Conservation (phyloP, 2,888 invertebrate species). For the Steinernema scapterisci region DNA sequence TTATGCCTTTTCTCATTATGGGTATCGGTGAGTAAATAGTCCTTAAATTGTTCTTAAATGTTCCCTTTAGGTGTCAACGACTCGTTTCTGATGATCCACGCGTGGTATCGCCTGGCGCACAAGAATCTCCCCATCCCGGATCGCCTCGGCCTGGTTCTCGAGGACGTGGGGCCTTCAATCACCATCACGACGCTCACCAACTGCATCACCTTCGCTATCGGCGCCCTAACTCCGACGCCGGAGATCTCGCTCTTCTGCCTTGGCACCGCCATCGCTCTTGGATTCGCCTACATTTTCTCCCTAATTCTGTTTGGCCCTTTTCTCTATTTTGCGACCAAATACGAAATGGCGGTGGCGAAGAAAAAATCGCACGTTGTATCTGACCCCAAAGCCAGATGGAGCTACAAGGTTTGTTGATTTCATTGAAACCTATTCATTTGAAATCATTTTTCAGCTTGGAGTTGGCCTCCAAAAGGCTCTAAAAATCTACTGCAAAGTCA, state of each 20-base stretch:
- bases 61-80: conserved; percentile 59
- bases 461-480: not conserved
- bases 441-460: conserved; percentile 6
- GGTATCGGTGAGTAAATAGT: conserved; percentile 51
- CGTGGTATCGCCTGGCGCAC: conserved; percentile 49
- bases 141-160: conserved; percentile 44
- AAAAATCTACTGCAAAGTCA: conserved; percentile 37
- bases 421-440: too few relatives aligned
- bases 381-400: conserved; percentile 13
- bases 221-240: conserved; percentile 62
- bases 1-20: conserved; percentile 67
- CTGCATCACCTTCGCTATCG: conserved; percentile 64
- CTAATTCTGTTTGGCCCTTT: conserved; percentile 57
- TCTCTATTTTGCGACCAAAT: conserved; percentile 33
- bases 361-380: conserved; percentile 9
- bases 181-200: conserved; percentile 67
- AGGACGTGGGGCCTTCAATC: conserved; percentile 66
- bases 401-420: not conserved
- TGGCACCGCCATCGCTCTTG: conserved; percentile 63
- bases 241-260: conserved; percentile 66
- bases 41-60: not conserved
- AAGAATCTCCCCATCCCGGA: conserved; percentile 28
- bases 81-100: conserved; percentile 63
- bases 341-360: conserved; percentile 18
- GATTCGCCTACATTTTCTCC: conserved; percentile 64